Evolutionary conservation across 2,113 vertebrate species (phyloP).

Genomic region (Setophaga coronata): DNA sequence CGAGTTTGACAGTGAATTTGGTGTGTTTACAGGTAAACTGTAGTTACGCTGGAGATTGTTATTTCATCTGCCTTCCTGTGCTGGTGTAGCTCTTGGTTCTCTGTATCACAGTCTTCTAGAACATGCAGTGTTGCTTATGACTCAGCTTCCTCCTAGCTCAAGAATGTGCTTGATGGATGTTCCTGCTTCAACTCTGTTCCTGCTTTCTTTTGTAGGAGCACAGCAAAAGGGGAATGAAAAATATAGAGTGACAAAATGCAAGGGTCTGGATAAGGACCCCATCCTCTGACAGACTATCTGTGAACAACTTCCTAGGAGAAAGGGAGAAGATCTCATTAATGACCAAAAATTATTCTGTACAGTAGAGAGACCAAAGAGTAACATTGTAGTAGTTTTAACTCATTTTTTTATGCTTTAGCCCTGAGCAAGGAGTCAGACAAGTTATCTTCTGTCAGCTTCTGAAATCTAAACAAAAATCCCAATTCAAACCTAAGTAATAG

Average conservation of each 20-base stretch:
- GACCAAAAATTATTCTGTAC: neutral
- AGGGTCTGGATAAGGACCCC: neutral
- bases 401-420: neutral
- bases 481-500: neutral
- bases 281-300: neutral
- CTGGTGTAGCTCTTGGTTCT: neutral
- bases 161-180: neutral
- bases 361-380: neutral
- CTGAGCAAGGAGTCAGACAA: neutral
- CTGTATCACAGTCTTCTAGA: neutral
- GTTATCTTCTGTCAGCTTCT: neutral
- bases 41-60: neutral
- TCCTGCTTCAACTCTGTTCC: neutral
- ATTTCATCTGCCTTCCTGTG: neutral
- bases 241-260: neutral
- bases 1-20: neutral
- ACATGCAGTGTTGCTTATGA: neutral
- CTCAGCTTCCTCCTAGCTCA: neutral
- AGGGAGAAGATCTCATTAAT: neutral
- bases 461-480: neutral
- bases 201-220: neutral
- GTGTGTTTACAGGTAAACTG: neutral
- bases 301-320: neutral
- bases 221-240: neutral
- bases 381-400: rapidly evolving